Base-by-base conservation (phyloP, 92 coral and sea anemone genomes). In the Porites lobata region DNA sequence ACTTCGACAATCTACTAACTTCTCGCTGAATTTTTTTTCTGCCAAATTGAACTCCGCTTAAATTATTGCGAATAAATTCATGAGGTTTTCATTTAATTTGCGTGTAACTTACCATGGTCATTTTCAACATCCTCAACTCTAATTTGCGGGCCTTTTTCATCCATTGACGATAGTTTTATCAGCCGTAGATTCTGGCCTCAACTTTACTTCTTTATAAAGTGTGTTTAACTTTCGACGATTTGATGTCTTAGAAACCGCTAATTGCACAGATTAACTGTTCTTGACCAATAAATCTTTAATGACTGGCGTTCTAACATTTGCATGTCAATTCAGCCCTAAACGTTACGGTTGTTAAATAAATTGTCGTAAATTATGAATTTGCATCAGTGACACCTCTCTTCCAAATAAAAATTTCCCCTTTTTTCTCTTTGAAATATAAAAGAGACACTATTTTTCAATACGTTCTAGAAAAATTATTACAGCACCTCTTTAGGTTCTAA, bases 41-140 rank as follows among this genome's bases (percentile, higher is more conserved):
- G 47, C 47, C 47, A 38, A 3, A 56, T 3, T 56, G 13, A 56
- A 56, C 24, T 75, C 47, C 20, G 13, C 38, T 22, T 26, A 38
- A 19, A 8, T 67, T 7, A n/a, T 26, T 75, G 22, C 22, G 9
- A 10, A 10, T 19, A 52, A 53, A 22, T 3, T 75, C 11, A 75
- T 12, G 59, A 1, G 10, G 38, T 1, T 70, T 0, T 47, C n/a
- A 70, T 11, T 56, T 69, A n/a, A 13, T 57, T 19, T 57, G 65
- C 1, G 47, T 69, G 56, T 38, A 57, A 77, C 89, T 58, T 78
- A 76, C 83, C 89, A 85, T 77, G 50, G 54, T 63, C 17, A 84
- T 38, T 61, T 73, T 84, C 89, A 61, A 85, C 83, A 65, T 85
- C 89, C 62, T 85, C 89, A 10, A 85, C 89, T 85, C 26, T 73